phyloP scores from a whole-genome alignment of 1,140 invertebrate species.

The Anoplophora glabripennis region DNA sequence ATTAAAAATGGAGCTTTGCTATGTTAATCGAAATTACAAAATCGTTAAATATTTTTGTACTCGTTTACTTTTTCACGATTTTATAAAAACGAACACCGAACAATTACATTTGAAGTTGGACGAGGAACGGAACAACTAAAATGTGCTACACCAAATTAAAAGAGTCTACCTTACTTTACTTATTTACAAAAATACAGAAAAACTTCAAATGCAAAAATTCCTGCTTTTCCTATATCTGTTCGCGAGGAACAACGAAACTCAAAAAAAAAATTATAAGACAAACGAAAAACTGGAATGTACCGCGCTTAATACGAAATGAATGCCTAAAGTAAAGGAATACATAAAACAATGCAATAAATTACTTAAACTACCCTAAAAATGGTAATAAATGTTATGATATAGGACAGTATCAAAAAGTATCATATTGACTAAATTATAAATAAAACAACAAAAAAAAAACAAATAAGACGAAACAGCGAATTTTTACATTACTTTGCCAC shows the following conservation, averaged over 20 bases:
- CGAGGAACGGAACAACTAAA: conserved; percentile 20
- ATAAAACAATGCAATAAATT: conserved; percentile 35
- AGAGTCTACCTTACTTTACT: conserved; percentile 11
- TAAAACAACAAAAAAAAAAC: conserved; percentile 30
- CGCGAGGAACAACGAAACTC: not conserved
- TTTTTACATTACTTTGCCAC: conserved; percentile 14
- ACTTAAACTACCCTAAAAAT: conserved; percentile 28
- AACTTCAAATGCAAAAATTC: conserved; percentile 28
- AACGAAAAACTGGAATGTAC: conserved; percentile 35
- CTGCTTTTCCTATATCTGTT: conserved; percentile 5
- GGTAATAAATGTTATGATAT: conserved; percentile 27
- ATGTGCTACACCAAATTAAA: conserved; percentile 18
- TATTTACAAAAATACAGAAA: conserved; percentile 11
- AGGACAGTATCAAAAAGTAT: conserved; percentile 36
- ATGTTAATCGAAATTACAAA: conserved; percentile 37
- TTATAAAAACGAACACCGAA: conserved; percentile 32
- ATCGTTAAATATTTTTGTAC: conserved; percentile 36
- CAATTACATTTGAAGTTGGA: conserved; percentile 28
- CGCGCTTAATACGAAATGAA: conserved; percentile 28
- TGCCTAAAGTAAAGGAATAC: conserved; percentile 34
- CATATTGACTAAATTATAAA: conserved; percentile 19
- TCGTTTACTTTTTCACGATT: conserved; percentile 30
- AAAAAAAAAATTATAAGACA: conserved; percentile 9
- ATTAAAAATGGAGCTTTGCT: conserved; percentile 32
- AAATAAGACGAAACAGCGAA: conserved; percentile 23